Conservation (phyloP, 2,888 invertebrate genomes). For the Idaea aversata region DNA sequence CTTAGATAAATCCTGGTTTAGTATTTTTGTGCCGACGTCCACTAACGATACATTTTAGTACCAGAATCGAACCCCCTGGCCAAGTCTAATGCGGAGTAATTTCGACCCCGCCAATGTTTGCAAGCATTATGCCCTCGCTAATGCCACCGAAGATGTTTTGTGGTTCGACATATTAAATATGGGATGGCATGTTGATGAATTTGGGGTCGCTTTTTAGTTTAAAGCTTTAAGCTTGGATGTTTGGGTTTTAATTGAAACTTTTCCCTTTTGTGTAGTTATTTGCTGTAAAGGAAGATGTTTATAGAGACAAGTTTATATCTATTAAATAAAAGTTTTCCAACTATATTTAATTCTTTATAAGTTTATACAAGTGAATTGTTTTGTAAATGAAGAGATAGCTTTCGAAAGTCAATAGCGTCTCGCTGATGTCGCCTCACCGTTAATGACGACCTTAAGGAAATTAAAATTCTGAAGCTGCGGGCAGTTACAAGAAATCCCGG, state of each 20-base stretch:
- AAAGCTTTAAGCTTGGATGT: conserved; percentile 23
- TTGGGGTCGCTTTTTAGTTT: conserved; percentile 1
- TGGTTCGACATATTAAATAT: conserved; percentile 28
- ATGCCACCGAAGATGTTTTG: conserved; percentile 25
- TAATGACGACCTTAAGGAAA: conserved; percentile 60
- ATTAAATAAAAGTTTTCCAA: neutral
- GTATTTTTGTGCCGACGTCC: neutral
- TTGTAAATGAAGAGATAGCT: neutral
- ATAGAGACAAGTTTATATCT: neutral
- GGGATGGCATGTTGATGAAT: conserved; percentile 16
- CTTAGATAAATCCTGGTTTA: neutral
- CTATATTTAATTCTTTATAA: neutral
- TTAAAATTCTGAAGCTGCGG: conserved; percentile 77
- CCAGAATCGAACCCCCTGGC: conserved; percentile 31
- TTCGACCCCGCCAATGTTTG: conserved; percentile 64
- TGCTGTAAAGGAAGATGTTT: neutral
- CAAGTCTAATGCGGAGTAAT: conserved; percentile 74
- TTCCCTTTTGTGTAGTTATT: conserved; percentile 7
- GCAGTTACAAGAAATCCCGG: conserved; percentile 76
- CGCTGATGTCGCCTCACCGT: conserved; percentile 11
- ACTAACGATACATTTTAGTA: neutral
- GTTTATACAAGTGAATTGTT: neutral
- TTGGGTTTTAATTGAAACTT: conserved; percentile 10
- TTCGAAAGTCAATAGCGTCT: neutral
- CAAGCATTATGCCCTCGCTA: conserved; percentile 43